Percentiles rank a stretch among this genome's conserved stretches.
Conservation (phyloP, 2,797 vertebrate genomes). For the Bryconaethiops microstoma region DNA sequence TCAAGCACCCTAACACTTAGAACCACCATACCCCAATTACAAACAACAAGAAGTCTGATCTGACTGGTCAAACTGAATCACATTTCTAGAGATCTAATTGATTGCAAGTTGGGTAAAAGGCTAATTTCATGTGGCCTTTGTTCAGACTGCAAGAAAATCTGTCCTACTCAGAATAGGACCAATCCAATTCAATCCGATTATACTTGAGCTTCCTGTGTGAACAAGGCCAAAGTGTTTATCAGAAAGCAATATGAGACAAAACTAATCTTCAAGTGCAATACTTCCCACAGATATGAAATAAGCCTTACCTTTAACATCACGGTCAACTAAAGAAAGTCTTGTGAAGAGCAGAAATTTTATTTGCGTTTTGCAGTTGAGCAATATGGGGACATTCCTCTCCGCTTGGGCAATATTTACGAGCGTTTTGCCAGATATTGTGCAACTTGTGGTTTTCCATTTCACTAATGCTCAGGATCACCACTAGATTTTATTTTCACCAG, state of each 20-base stretch:
- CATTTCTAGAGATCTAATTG: too few species aligned
- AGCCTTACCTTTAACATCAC: conserved; percentile 3
- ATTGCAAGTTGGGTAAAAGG: too few species aligned
- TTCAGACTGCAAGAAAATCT: too few species aligned
- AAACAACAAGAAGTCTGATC: too few species aligned
- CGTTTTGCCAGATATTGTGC: conserved; percentile 2
- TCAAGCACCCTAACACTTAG: too few species aligned
- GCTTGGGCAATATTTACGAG: conserved; percentile 5
- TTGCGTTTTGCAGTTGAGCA: neutral
- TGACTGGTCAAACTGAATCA: too few species aligned
- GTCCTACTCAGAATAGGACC: too few species aligned
- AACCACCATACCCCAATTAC: too few species aligned
- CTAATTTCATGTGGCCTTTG: too few species aligned
- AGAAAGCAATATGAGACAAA: neutral
- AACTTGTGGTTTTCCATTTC: conserved; percentile 16
- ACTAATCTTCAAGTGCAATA: neutral
- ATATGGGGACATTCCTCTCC: neutral
- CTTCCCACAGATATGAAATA: neutral
- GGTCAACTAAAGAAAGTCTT: neutral
- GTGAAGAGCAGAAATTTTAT: neutral
- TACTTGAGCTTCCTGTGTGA: too few species aligned
- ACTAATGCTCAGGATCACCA: neutral
- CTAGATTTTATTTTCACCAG: neutral
- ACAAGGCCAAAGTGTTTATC: neutral
- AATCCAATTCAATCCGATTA: too few species aligned